Evolutionary conservation across 2,888 invertebrate genomes (phyloP).

Genomic region (Saturnia japonica): DNA sequence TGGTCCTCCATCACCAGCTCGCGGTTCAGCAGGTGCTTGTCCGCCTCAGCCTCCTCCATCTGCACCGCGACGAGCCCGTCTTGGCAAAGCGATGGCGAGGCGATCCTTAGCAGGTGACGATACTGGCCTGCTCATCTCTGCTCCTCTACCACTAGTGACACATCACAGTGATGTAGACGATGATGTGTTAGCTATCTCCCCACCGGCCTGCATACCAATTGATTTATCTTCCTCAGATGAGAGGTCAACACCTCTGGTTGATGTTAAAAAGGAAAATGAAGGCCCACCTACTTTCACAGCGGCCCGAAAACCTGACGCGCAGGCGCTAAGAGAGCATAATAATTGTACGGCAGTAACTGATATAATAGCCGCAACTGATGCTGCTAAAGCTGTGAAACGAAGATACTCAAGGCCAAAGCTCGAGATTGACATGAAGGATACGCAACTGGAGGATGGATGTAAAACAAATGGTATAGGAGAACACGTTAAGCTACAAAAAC

Average conservation of each 20-base stretch:
- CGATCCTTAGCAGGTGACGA: conserved; percentile 82
- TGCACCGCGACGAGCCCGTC: conserved; percentile 71
- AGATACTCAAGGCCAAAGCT: conserved; percentile 73
- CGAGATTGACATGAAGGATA: conserved; percentile 76
- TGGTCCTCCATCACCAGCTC: conserved; percentile 86
- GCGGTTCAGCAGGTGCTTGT: conserved; percentile 85
- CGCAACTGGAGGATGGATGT: conserved; percentile 70
- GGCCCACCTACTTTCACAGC: conserved; percentile 60
- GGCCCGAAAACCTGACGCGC: conserved; percentile 69
- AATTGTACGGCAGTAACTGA: conserved; percentile 43
- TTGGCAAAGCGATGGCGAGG: conserved; percentile 86
- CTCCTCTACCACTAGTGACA: conserved; percentile 53
- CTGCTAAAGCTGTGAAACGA: conserved; percentile 64
- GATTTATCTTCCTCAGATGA: conserved; percentile 78
- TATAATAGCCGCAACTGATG: conserved; percentile 41
- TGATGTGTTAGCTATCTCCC: conserved; percentile 76
- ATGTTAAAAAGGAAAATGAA: conserved; percentile 76
- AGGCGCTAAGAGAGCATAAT: conserved; percentile 71
- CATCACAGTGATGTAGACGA: conserved; percentile 77
- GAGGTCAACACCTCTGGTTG: conserved; percentile 68
- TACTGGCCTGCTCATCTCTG: conserved; percentile 73
- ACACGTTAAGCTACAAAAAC: conserved; percentile 77
- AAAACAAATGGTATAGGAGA: conserved; percentile 79
- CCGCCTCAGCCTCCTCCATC: conserved; percentile 81
- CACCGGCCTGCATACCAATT: conserved; percentile 70